Evolutionary conservation across 92 coral and sea anemone species (phyloP), one percentile per base, ranked within the genome.

Genomic region (Epizoanthus scotinus): DNA sequence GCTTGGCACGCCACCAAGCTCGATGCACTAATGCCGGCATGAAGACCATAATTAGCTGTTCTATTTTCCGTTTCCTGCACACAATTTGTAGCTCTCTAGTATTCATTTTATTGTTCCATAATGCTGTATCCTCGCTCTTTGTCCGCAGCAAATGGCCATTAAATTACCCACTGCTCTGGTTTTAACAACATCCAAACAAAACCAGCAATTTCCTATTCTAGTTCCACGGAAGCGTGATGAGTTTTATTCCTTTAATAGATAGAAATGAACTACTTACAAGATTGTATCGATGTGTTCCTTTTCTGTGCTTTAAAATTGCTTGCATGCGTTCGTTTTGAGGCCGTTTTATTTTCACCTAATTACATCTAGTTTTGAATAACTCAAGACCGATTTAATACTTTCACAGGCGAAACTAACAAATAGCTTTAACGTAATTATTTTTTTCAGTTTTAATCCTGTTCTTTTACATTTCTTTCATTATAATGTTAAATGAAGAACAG

Each of bases 121-220:
- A 64, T 15, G 31, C 3, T 64, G 69, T 29, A 38, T 25, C 53
- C 36, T 18, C 55, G 26, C 34, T 38, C 36, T 21, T 3, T 20
- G 31, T 47, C 26, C 25, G 53, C 68, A 59, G 66, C 68, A 75
- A 75, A 75, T 9, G 49, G 31, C 68, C 68, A 75, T 59, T 59
- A 60, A 57, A 58, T 58, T 75, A 20, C 22, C 29, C 25, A 59
- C 36, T 40, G 40, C 40, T 59, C 20, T 75, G 59, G 59, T 59
- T 60, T 21, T 75, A 3, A 36, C 81, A 75, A 52, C 44, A 6
- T 71, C 53, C 62, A 71, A 71, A 71, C 81, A 75, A 75, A 74
- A 38, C 34, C 81, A 36, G 15, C 55, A 19, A 60, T 20, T 75
- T 75, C 61, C 68, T 74, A 53, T 31, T 74, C 58, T 14, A 75